These are phyloP conservation scores for Cetonia aurata DNA, from an alignment of 2,888 invertebrate species.

Conservation along the genomic window DNA sequence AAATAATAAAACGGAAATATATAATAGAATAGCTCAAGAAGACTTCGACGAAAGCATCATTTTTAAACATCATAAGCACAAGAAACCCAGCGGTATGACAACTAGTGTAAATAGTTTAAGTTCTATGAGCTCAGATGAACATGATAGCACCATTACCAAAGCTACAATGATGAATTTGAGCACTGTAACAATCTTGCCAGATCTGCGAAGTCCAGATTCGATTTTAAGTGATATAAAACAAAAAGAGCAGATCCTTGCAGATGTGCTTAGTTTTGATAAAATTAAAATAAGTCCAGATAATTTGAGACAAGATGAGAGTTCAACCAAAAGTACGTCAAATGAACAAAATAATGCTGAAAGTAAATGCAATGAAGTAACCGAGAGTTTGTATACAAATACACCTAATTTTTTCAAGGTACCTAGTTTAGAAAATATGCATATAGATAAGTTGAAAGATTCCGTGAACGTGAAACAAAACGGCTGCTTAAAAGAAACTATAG, in stretches of 20 bases:
- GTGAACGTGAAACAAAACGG: conserved; percentile 8
- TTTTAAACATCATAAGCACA: conserved; percentile 72
- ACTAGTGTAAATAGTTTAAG: conserved; percentile 57
- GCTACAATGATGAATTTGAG: conserved; percentile 69
- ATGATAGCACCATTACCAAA: conserved; percentile 56
- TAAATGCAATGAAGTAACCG: conserved; percentile 1
- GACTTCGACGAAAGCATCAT: conserved; percentile 79
- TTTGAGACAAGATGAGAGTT: conserved; percentile 39
- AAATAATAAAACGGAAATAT: conserved; percentile 72
- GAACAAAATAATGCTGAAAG: conserved; percentile 5
- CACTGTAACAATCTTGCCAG: conserved; percentile 66
- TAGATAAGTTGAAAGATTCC: conserved; percentile 3
- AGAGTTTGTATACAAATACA: conserved; percentile 8
- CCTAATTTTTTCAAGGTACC: conserved; percentile 9
- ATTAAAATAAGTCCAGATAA: conserved; percentile 55
- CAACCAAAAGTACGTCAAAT: conserved; percentile 9
- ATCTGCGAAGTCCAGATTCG: conserved; percentile 73
- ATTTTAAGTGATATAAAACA: conserved; percentile 79
- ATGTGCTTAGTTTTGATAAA: conserved; percentile 74
- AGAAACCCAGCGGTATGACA: conserved; percentile 60
- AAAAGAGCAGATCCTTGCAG: conserved; percentile 80
- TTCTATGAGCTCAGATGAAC: conserved; percentile 62
- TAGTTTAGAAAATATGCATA: neutral
- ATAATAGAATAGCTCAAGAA: conserved; percentile 79
- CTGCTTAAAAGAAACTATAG: conserved; percentile 1